These are phyloP conservation scores for Xenopus petersii DNA, from an alignment of 2,797 vertebrate species.

Conservation along the genomic window DNA sequence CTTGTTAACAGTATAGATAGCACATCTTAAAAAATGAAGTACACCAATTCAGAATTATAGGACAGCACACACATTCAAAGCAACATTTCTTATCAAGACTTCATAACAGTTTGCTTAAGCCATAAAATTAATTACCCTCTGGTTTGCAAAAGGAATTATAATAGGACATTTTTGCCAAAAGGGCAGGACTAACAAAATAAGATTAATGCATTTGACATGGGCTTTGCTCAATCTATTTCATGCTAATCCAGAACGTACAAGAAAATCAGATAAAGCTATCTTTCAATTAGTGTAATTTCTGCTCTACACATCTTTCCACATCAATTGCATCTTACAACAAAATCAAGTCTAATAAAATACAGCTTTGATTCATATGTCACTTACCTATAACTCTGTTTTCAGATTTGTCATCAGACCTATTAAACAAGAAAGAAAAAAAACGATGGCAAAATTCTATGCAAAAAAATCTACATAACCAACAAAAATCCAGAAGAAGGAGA, in stretches of 20 bases:
- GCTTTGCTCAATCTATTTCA: constrained; percentile 18
- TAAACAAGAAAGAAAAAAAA: constrained; percentile 17
- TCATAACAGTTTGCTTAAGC: background rate
- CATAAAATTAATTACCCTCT: background rate
- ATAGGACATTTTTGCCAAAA: background rate
- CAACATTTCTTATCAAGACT: background rate
- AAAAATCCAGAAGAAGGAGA: too few relatives aligned
- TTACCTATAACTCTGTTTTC: constrained; percentile 57
- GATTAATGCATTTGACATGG: constrained; percentile 10
- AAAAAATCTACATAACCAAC: too few relatives aligned
- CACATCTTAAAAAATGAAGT: too few relatives aligned
- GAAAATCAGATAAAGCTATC: background rate
- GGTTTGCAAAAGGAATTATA: background rate
- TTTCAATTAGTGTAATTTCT: constrained; percentile 5
- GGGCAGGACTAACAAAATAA: background rate
- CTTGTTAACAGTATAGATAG: too few relatives aligned
- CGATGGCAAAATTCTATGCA: too few relatives aligned
- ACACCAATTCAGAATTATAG: too few relatives aligned
- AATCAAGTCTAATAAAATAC: background rate
- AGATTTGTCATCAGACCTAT: constrained; percentile 61
- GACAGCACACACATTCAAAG: too few relatives aligned
- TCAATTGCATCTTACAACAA: background rate
- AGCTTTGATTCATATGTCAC: constrained; percentile 37
- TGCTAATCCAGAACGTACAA: background rate
- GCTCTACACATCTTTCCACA: background rate